Base-by-base conservation (phyloP, 1,140 invertebrate species). In the Lepidurus apus region DNA sequence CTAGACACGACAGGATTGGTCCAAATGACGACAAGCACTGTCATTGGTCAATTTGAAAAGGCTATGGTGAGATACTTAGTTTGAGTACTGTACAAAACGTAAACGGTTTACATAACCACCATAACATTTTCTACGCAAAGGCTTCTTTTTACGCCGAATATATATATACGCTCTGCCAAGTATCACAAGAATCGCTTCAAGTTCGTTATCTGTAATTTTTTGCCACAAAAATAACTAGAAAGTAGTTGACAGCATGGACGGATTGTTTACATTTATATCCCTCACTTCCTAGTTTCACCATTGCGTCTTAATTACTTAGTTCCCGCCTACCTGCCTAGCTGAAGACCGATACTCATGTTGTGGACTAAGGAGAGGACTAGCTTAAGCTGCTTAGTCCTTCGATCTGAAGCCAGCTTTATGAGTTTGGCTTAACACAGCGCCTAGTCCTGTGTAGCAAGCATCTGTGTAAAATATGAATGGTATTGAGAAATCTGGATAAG, bases 401-500 rank as follows among this genome's bases (percentile, higher is more conserved):
- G 1, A 17, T 47, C 45, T 47, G 45, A 47, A 47, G 1, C 45
- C 45, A 47, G n/a, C n/a, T n/a, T 9, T 17, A 47, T 47, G 17
- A 47, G 17, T 81, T 79, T 87, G 85, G 1, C 79, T 80, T 0
- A 85, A n/a, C n/a, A 76, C 0, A 86, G 82, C 83, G 0, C 84
- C 86, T 3, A 85, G 77, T 0, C 84, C 85, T 0, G 77, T 77
- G 73, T 75, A 81, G 43, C 82, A 82, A 0, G 84, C 84, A 81
- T 86, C 86, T 34, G 83, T 84, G 42, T 85, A 82, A 6, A 85
- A 5, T 17, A 65, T 42, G 11, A 42, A n/a, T 6, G 7, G n/a
- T 4, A 76, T 65, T 5, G 74, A 21, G 43, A 76, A 80, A 43
- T 80, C 42, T 13, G 78, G 65, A 2, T 34, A 24, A 26, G 77